phyloP scores from a whole-genome alignment of 2,113 vertebrate genomes.

The Rhombomys opimus region DNA sequence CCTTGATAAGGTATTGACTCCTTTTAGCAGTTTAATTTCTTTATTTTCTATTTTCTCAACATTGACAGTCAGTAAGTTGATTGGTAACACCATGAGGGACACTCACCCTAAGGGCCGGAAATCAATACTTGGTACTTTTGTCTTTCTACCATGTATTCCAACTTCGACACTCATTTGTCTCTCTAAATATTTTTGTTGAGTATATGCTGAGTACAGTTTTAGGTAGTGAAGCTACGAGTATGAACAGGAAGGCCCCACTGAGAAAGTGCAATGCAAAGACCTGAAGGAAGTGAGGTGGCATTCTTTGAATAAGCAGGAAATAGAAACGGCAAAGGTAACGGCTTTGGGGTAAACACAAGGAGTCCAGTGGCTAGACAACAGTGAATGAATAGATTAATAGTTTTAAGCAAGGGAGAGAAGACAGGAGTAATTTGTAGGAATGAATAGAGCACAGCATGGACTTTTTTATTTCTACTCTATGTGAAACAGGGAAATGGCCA shows the following conservation, averaged over 20 bases:
- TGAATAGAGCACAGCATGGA: neutral
- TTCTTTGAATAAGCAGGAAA: neutral
- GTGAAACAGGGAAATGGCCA: neutral
- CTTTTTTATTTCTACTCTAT: constrained; percentile 9
- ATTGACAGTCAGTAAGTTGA: constrained; percentile 17
- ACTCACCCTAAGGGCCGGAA: neutral
- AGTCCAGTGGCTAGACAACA: neutral
- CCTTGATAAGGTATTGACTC: constrained; percentile 14
- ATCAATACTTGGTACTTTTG: neutral
- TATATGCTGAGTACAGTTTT: constrained; percentile 32
- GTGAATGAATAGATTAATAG: neutral
- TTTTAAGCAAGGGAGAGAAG: neutral
- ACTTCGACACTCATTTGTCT: constrained; percentile 7
- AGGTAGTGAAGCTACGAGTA: constrained; percentile 25
- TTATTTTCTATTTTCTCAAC: constrained; percentile 45
- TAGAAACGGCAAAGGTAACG: constrained; percentile 10
- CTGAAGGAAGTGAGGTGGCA: constrained; percentile 20
- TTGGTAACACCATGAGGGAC: neutral
- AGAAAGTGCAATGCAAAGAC: constrained; percentile 23
- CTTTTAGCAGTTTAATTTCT: constrained; percentile 53
- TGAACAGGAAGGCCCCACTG: neutral
- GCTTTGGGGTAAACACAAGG: neutral
- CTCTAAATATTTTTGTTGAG: neutral
- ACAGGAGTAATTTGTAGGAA: neutral
- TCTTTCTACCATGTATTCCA: neutral